phyloP scores from a whole-genome alignment of 2,888 invertebrate genomes.

The Ochropleura plecta region DNA sequence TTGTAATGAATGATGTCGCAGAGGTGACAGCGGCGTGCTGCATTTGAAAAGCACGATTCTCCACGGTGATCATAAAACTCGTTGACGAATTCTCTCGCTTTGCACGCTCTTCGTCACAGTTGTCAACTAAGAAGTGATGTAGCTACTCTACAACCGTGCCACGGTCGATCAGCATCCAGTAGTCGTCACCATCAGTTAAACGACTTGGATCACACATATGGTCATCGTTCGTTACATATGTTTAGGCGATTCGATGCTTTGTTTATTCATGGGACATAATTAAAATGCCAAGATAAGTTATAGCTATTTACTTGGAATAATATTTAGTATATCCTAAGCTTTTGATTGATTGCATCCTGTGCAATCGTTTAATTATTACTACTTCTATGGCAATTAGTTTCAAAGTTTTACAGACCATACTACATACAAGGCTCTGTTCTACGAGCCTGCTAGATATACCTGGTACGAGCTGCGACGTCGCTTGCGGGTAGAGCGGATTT shows the following conservation, averaged over 20 bases:
- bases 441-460: no score
- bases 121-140: slow-evolving; percentile 46
- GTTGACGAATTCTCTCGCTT: slow-evolving; percentile 63
- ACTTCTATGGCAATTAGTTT: neutral
- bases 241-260: slow-evolving; percentile 47
- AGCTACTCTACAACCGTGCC: slow-evolving; percentile 56
- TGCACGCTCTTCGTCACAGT: slow-evolving; percentile 57
- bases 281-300: slow-evolving; percentile 52
- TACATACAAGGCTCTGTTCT: neutral
- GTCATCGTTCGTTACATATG: slow-evolving; percentile 62
- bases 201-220: slow-evolving; percentile 56
- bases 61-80: slow-evolving; percentile 59
- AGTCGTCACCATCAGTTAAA: slow-evolving; percentile 41
- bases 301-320: slow-evolving; percentile 19
- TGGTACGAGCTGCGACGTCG: slow-evolving; percentile 3
- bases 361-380: neutral
- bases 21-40: slow-evolving; percentile 60
- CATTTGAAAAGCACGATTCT: slow-evolving; percentile 69
- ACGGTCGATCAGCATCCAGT: slow-evolving; percentile 62
- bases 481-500: slow-evolving; percentile 3
- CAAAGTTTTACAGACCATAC: neutral
- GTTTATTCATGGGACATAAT: slow-evolving; percentile 65
- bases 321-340: slow-evolving; percentile 11
- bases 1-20: slow-evolving; percentile 52
- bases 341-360: slow-evolving; percentile 16